Conservation (phyloP, 2,797 vertebrate genomes). For the Avahi laniger region DNA sequence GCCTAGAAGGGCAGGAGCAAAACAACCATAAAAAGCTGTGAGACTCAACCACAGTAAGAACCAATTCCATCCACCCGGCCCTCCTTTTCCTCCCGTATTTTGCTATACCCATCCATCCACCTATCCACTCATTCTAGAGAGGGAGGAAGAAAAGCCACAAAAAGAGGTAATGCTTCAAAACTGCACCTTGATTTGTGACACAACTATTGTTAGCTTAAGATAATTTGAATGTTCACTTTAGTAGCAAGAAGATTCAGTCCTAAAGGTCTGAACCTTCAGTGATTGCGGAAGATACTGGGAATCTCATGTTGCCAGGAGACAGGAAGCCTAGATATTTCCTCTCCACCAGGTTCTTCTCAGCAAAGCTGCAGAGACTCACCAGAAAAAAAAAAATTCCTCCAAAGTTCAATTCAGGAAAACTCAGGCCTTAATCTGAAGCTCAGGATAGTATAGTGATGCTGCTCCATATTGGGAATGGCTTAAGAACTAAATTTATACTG, state of each 20-base stretch:
- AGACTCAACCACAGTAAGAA: conserved; percentile 36
- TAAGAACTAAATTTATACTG: background rate
- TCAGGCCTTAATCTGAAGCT: background rate
- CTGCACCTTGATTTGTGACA: background rate
- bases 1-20: background rate
- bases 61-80: background rate
- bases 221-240: conserved; percentile 10
- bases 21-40: conserved; percentile 6
- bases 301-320: background rate
- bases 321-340: background rate
- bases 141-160: background rate
- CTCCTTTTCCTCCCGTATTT: background rate
- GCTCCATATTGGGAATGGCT: background rate
- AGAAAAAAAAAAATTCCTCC: background rate
- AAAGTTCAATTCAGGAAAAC: background rate
- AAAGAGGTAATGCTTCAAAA: background rate
- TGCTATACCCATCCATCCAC: background rate
- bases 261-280: background rate
- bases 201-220: background rate
- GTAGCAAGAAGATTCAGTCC: background rate
- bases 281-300: background rate
- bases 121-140: background rate
- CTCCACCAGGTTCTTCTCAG: background rate
- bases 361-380: background rate
- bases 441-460: background rate